A percentile compares a stretch with the other conserved stretches of the same genome.
These are phyloP conservation scores for Columba janthina DNA, from an alignment of 2,113 vertebrate species.

Conservation along the genomic window DNA sequence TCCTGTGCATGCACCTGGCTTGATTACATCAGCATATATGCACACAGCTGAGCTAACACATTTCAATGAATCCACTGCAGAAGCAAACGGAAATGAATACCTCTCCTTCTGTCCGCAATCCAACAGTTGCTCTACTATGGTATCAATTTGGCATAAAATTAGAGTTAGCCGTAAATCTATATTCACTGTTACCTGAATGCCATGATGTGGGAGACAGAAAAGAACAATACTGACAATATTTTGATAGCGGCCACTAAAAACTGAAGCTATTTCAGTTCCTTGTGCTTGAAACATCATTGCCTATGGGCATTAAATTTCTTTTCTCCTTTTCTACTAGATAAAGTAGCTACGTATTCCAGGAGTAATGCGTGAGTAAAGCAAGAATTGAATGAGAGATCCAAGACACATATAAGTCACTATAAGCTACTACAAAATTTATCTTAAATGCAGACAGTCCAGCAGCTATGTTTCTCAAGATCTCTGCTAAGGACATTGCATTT, in stretches of 20 bases:
- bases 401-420: not conserved
- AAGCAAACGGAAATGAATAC: slow-evolving; percentile 42
- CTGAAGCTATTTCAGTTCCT: not conserved
- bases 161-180: not conserved
- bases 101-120: not conserved
- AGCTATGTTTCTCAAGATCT: not conserved
- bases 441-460: not conserved
- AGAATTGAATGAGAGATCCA: not conserved
- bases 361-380: not conserved
- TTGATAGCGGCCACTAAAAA: not conserved
- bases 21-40: slow-evolving; percentile 54
- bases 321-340: not conserved
- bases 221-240: not conserved
- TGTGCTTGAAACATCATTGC: not conserved
- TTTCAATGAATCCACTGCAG: slow-evolving; percentile 37
- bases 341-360: not conserved
- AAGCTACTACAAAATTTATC: not conserved
- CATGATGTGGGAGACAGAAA: not conserved
- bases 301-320: not conserved
- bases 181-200: slow-evolving; percentile 2
- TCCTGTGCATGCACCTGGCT: slow-evolving; percentile 52
- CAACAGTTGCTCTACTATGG: not conserved
- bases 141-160: not conserved
- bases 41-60: slow-evolving; percentile 45
- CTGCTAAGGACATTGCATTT: not conserved